Percentiles rank a stretch among this genome's conserved stretches.
These are phyloP conservation scores for Phasianus colchicus DNA, from an alignment of 2,113 vertebrate species.

Conservation along the genomic window DNA sequence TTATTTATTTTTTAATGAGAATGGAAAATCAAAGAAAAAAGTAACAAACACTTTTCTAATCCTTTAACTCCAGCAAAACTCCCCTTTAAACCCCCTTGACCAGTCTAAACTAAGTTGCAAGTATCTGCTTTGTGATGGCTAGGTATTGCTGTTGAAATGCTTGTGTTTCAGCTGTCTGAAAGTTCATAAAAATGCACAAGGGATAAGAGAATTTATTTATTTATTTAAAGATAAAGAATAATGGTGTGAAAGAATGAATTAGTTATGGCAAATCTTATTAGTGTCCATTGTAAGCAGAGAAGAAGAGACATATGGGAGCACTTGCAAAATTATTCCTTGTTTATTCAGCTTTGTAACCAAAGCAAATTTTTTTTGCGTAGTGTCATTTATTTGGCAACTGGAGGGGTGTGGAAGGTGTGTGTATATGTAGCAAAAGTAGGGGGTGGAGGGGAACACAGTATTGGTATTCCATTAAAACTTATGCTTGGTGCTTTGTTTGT, in stretches of 20 bases:
- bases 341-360: conserved; percentile 74
- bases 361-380: conserved; percentile 78
- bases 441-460: not conserved
- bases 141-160: not conserved
- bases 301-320: conserved; percentile 75
- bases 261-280: conserved; percentile 83
- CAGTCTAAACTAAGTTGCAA: not conserved
- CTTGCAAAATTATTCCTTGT: conserved; percentile 77
- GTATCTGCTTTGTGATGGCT: not conserved
- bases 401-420: conserved; percentile 65
- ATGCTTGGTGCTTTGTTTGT: conserved; percentile 55
- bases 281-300: conserved; percentile 75
- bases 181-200: conserved; percentile 32
- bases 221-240: conserved; percentile 35
- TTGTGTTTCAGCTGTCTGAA: conserved; percentile 52
- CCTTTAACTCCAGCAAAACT: not conserved
- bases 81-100: not conserved
- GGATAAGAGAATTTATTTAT: not conserved
- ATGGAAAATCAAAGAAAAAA: not conserved
- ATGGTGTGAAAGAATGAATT: conserved; percentile 79
- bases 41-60: not conserved
- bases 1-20: not conserved
- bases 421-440: conserved; percentile 1
- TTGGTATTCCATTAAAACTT: conserved; percentile 62
- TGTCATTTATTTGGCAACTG: conserved; percentile 76